These are phyloP conservation scores for Lepidochrysops patricia DNA, from an alignment of 2,888 invertebrate species.

Conservation along the genomic window DNA sequence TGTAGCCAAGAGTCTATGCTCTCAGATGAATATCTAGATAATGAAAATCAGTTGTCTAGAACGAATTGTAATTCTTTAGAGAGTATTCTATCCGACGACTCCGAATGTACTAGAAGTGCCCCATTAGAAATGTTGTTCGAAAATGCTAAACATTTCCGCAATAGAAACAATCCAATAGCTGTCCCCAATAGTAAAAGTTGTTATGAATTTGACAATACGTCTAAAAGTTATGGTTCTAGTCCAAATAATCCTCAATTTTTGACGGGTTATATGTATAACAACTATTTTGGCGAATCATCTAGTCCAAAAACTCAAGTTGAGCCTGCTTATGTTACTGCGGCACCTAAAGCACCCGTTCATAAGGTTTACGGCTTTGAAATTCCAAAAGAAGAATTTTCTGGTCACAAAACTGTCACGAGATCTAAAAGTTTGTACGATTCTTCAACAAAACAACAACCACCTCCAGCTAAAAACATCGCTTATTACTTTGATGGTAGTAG, in stretches of 20 bases:
- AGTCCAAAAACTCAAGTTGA: conserved; percentile 40
- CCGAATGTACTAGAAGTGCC: conserved; percentile 84
- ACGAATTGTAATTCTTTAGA: conserved; percentile 86
- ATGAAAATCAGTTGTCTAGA: conserved; percentile 75
- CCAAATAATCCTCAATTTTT: conserved; percentile 74
- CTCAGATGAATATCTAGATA: conserved; percentile 77
- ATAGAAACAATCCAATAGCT: conserved; percentile 35
- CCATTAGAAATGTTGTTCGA: conserved; percentile 83
- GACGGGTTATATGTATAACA: conserved; percentile 72
- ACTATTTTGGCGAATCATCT: conserved; percentile 44
- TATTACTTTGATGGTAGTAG: conserved; percentile 69
- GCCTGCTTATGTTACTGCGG: conserved; percentile 28
- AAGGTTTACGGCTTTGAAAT: conserved; percentile 61
- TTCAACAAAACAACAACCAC: conserved; percentile 42
- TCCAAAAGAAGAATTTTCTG: conserved; percentile 40
- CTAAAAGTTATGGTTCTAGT: conserved; percentile 78
- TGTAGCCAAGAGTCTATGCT: conserved; percentile 86
- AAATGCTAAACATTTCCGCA: conserved; percentile 62
- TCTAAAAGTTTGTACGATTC: conserved; percentile 65
- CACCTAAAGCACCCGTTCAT: conserved; percentile 39
- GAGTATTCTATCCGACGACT: conserved; percentile 86
- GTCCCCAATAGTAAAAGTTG: conserved; percentile 67
- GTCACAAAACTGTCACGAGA: conserved; percentile 63
- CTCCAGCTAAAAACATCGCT: conserved; percentile 63
- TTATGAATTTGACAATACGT: conserved; percentile 68